A percentile compares a stretch with the other conserved stretches of the same genome.
Conservation (phyloP, 2,888 invertebrate genomes). For the Drosophila silvestris region DNA sequence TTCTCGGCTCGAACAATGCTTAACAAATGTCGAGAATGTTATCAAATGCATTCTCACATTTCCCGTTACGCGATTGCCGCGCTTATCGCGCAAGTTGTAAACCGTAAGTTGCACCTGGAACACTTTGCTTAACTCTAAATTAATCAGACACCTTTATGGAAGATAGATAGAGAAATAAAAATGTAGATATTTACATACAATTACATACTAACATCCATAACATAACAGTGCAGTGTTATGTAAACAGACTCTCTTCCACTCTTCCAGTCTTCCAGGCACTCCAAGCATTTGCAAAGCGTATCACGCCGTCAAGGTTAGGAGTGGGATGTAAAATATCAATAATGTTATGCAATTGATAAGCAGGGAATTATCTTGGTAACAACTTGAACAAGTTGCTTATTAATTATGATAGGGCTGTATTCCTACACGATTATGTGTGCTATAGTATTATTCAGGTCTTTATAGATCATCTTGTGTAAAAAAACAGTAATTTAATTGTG, state of each 20-base stretch:
- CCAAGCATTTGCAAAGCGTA: not conserved
- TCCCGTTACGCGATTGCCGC: slow-evolving; percentile 1
- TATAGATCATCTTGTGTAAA: not conserved
- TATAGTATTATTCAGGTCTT: not conserved
- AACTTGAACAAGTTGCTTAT: not conserved
- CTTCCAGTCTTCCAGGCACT: slow-evolving; percentile 10
- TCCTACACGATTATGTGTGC: not conserved
- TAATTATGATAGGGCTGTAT: slow-evolving; percentile 4
- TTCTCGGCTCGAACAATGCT: too few species aligned
- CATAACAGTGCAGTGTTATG: slow-evolving; percentile 17
- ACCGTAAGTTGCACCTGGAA: slow-evolving; percentile 1
- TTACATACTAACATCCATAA: not conserved
- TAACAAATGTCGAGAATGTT: slow-evolving; percentile 19
- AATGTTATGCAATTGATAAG: slow-evolving; percentile 23
- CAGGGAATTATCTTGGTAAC: slow-evolving; percentile 22
- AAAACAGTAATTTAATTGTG: not conserved
- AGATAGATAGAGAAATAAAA: slow-evolving; percentile 7
- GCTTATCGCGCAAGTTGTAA: slow-evolving; percentile 33
- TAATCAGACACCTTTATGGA: slow-evolving; percentile 27
- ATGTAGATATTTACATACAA: slow-evolving; percentile 12
- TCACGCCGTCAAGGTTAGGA: slow-evolving; percentile 44
- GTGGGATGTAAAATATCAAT: slow-evolving; percentile 16
- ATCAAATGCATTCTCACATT: slow-evolving; percentile 30
- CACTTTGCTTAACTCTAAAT: slow-evolving; percentile 20
- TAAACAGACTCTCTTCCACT: slow-evolving; percentile 26